phyloP scores from a whole-genome alignment of 1,140 invertebrate species.

The Mya arenaria region DNA sequence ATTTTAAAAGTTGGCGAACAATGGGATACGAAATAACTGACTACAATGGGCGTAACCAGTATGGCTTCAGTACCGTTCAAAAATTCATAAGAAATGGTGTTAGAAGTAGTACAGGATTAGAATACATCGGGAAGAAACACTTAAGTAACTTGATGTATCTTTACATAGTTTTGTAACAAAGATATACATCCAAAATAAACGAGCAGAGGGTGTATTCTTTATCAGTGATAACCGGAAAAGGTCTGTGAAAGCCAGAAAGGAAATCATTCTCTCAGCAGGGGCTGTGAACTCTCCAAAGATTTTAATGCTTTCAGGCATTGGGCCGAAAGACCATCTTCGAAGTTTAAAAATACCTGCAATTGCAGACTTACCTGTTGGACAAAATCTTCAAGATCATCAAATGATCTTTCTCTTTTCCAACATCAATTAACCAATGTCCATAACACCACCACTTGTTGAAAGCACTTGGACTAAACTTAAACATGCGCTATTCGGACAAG shows the following conservation, averaged over 20 bases:
- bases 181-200: neutral
- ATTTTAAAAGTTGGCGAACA: slow-evolving; percentile 7
- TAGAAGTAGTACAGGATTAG: slow-evolving; percentile 21
- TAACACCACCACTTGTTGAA: neutral
- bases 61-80: slow-evolving; percentile 23
- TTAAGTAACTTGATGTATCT: neutral
- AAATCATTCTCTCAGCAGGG: slow-evolving; percentile 84
- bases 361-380: slow-evolving; percentile 56
- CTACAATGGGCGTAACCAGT: slow-evolving; percentile 40
- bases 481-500: neutral
- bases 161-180: slow-evolving; percentile 17
- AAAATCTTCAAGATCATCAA: slow-evolving; percentile 58
- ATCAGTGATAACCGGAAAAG: slow-evolving; percentile 20
- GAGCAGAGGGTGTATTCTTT: slow-evolving; percentile 16
- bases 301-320: slow-evolving; percentile 94
- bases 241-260: slow-evolving; percentile 18
- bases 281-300: slow-evolving; percentile 93
- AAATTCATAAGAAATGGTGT: slow-evolving; percentile 16
- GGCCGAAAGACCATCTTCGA: slow-evolving; percentile 79
- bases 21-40: slow-evolving; percentile 79
- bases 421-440: neutral
- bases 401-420: neutral
- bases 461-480: neutral
- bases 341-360: neutral
- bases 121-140: neutral